Evolutionary conservation across 2,797 vertebrate genomes (phyloP), one percentile per base, ranked within the genome.

Genomic region (Sebastes diploproa): DNA sequence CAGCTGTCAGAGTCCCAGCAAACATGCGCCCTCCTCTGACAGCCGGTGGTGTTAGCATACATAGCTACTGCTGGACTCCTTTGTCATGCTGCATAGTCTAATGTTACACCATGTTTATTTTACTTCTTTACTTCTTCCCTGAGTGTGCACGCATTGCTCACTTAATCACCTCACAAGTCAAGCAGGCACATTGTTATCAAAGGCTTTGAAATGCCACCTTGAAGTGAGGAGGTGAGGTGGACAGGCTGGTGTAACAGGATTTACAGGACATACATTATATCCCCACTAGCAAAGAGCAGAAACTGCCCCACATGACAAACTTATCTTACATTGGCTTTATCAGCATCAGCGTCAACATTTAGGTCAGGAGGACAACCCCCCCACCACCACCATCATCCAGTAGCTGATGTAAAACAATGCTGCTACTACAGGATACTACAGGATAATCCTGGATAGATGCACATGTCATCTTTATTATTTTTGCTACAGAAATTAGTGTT

Each of bases 201-300:
- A 72, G 29, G 58, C 67, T 88, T 72, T 58, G 77, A 59, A 80
- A 84, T 34, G 70, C 75, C 79, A 68, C 25, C 66, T 66, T 62
- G 9, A n/a, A 50, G 36, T 38, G 34, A 12, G 34, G 38, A 72
- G 80, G 81, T 67, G 80, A 90, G 72, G 77, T 81, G 82, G 89
- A 70, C 82, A 84, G 83, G 93, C 93, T 88, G 91, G 94, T 90
- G 89, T 77, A 94, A 95, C 95, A 91, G 93, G 94, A 94, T 95
- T 91, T 91, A 84, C 92, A 84, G 84, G 94, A 85, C 84, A 64
- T 74, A 14, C 38, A 38, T 38, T 38, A 38, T 42, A 72, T 79
- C 86, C 76, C 85, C 80, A 64, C 73, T 52, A 72, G 78, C 16
- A 58, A 58, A 69, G 13, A 80, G 64, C 60, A 80, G 75, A 81